These are phyloP conservation scores for Enteromius afrohamiltoni DNA, from an alignment of 2,797 vertebrate genomes.

Conservation along the genomic window DNA sequence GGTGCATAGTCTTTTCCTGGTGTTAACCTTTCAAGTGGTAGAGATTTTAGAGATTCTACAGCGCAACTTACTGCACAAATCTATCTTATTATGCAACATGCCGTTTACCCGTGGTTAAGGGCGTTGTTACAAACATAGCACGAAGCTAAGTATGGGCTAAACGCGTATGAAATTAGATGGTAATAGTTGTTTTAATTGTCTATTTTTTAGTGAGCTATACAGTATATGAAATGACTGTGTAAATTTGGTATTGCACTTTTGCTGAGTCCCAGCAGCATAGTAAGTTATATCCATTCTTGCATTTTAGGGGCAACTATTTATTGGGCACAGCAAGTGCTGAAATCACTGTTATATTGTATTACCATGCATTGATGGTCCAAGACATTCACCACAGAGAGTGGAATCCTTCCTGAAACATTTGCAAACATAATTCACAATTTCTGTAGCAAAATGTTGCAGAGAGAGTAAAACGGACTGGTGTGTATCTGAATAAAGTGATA, in stretches of 20 bases:
- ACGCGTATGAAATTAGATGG: background rate
- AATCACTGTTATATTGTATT: background rate
- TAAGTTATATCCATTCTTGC: background rate
- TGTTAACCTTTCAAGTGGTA: slow-evolving; percentile 45
- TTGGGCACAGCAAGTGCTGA: background rate
- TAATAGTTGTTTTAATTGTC: background rate
- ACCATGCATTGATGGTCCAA: slow-evolving; percentile 9
- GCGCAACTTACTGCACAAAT: slow-evolving; percentile 61
- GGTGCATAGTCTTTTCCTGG: slow-evolving; percentile 28
- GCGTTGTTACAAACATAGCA: slow-evolving; percentile 62
- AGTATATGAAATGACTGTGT: background rate
- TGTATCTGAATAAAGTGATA: slow-evolving; percentile 18
- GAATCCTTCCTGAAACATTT: slow-evolving; percentile 38
- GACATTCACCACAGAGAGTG: slow-evolving; percentile 41
- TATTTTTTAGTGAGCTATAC: background rate
- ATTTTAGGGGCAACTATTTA: background rate
- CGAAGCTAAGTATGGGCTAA: background rate
- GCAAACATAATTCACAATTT: slow-evolving; percentile 14
- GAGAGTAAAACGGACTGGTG: background rate
- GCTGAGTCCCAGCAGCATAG: background rate
- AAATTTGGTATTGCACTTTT: background rate
- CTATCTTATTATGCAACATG: slow-evolving; percentile 67
- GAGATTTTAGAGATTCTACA: slow-evolving; percentile 60
- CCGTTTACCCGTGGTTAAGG: slow-evolving; percentile 58
- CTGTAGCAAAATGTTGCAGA: background rate